These are phyloP conservation scores for Hyperopisus bebe DNA, from an alignment of 2,113 vertebrate genomes.

Conservation along the genomic window DNA sequence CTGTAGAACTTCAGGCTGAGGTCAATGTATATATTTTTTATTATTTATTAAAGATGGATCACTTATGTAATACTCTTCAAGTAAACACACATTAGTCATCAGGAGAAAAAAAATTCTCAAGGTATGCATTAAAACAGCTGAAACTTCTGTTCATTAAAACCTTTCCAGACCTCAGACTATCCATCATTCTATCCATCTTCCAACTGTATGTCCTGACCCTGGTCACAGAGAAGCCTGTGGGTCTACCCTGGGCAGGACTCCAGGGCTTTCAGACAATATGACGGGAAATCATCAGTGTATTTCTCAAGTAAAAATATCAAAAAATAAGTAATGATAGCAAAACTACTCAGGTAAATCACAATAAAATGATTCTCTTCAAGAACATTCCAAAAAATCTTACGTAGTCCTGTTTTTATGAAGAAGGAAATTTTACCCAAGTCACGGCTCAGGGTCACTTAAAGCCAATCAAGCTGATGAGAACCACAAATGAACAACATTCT, in stretches of 20 bases:
- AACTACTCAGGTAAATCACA: not conserved
- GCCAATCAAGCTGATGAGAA: not conserved
- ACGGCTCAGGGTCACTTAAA: not conserved
- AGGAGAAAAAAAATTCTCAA: not conserved
- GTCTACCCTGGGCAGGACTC: not conserved
- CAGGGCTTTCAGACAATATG: not conserved
- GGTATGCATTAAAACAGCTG: not conserved
- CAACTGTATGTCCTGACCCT: not conserved
- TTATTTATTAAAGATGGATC: not conserved
- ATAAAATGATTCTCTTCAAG: not conserved
- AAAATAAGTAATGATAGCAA: not conserved
- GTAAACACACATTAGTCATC: not conserved
- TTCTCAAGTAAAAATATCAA: not conserved
- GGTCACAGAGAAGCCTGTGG: not conserved
- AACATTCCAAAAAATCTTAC: not conserved
- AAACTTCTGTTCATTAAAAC: not conserved
- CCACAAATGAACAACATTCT: not conserved
- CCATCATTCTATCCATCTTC: not conserved
- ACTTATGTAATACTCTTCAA: not conserved
- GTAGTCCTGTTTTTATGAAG: not conserved
- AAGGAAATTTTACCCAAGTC: not conserved
- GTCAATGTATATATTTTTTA: not conserved
- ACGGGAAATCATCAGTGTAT: not conserved
- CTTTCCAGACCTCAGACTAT: not conserved
- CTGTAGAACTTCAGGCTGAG: not conserved